Conservation (phyloP, 2,113 vertebrate genomes). For the Mus spicilegus region DNA sequence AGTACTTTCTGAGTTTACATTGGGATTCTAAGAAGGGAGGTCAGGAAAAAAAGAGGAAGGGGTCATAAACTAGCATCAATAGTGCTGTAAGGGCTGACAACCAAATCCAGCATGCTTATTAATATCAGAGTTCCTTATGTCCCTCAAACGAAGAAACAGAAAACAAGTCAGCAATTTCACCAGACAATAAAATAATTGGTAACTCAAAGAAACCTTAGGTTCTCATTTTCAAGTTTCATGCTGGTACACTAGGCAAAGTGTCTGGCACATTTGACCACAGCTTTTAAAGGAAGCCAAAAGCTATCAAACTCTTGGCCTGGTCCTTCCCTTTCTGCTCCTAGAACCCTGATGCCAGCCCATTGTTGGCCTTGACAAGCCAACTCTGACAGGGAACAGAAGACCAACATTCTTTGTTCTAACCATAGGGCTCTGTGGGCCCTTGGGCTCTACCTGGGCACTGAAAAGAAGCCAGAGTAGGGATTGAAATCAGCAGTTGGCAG, state of each 20-base stretch:
- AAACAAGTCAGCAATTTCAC: background rate
- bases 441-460: background rate
- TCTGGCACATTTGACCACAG: background rate
- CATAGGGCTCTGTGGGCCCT: background rate
- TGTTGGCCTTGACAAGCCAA: background rate
- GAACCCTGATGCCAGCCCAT: too few relatives aligned
- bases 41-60: too few relatives aligned
- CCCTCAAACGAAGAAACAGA: background rate
- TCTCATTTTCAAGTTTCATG: background rate
- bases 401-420: background rate
- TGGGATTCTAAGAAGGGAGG: background rate
- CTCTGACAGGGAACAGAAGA: too few relatives aligned
- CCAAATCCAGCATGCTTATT: background rate
- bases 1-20: background rate
- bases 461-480: background rate
- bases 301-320: background rate
- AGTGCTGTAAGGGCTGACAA: accelerated
- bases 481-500: background rate
- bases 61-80: too few relatives aligned
- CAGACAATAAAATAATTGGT: background rate
- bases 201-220: background rate
- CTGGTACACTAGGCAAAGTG: background rate
- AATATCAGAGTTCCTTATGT: too few relatives aligned
- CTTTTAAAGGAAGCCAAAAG: background rate
- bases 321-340: accelerated